Evolutionary conservation across 30 jellyfish, hydroid and myxozoan species (phyloP).

Genomic region (Mastigias papua): DNA sequence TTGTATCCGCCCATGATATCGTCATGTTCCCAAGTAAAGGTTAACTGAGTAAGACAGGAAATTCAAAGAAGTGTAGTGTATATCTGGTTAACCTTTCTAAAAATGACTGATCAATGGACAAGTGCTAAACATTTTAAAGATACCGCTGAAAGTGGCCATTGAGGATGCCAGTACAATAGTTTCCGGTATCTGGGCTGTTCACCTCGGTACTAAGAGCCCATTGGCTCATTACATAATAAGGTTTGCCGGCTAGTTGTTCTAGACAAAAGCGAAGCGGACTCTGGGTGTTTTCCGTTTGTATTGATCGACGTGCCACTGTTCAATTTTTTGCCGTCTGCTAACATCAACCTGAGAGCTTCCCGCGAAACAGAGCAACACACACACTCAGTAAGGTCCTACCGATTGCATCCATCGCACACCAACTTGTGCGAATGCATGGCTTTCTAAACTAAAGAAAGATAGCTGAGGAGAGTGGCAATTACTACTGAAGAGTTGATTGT

Average conservation of each 20-base stretch:
- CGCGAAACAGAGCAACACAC: slow-evolving; percentile 66
- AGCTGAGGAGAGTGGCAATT: slow-evolving; percentile 14
- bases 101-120: slow-evolving; percentile 5
- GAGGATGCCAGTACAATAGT: neutral
- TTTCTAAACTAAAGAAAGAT: neutral
- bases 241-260: slow-evolving; percentile 47
- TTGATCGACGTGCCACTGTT: slow-evolving; percentile 68
- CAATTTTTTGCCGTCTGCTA: slow-evolving; percentile 13
- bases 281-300: slow-evolving; percentile 71
- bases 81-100: neutral
- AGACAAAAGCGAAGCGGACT: slow-evolving; percentile 67
- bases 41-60: neutral
- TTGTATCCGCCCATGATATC: neutral
- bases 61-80: neutral
- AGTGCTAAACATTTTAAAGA: neutral
- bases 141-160: neutral
- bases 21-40: neutral
- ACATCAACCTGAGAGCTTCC: slow-evolving; percentile 65
- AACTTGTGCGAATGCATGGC: slow-evolving; percentile 25
- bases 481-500: neutral
- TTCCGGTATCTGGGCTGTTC: slow-evolving; percentile 56
- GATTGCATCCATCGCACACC: slow-evolving; percentile 16
- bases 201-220: neutral
- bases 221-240: slow-evolving; percentile 34
- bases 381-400: slow-evolving; percentile 39